These are phyloP conservation scores for Drosophila neotestacea DNA, from an alignment of 2,888 invertebrate genomes.

Conservation along the genomic window DNA sequence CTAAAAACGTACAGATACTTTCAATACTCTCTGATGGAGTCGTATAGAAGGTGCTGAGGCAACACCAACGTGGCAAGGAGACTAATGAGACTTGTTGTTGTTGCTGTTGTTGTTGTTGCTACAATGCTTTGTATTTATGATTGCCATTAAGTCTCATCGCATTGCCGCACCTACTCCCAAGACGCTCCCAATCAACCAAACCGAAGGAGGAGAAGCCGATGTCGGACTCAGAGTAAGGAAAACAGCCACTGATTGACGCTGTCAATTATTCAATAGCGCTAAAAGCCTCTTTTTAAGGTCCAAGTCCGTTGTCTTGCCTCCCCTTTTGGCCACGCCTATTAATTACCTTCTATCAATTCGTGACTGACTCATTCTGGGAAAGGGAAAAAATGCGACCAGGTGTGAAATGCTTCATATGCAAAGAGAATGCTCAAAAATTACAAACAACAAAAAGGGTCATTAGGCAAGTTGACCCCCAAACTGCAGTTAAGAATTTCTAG, in stretches of 20 bases:
- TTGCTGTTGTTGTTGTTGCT: constrained; percentile 19
- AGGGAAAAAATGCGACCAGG: constrained; percentile 10
- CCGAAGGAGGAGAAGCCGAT: neutral
- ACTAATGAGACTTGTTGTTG: constrained; percentile 34
- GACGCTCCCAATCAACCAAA: neutral
- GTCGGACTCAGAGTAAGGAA: neutral
- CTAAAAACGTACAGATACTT: constrained; percentile 16
- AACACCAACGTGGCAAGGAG: constrained; percentile 38
- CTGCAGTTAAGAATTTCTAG: constrained; percentile 6
- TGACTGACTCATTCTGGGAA: constrained; percentile 1
- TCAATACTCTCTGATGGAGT: neutral
- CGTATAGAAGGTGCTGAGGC: constrained; percentile 5
- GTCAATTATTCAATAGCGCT: constrained; percentile 49
- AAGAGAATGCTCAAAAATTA: constrained; percentile 11
- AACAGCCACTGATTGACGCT: constrained; percentile 40
- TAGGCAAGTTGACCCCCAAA: constrained; percentile 10
- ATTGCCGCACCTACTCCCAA: constrained; percentile 32
- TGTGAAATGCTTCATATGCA: constrained; percentile 16
- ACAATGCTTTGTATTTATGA: constrained; percentile 38
- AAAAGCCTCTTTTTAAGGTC: constrained; percentile 36
- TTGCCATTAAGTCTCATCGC: constrained; percentile 38
- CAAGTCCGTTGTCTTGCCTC: constrained; percentile 2
- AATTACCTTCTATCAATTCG: constrained; percentile 8
- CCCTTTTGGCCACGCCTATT: constrained; percentile 19
- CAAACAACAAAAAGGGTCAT: constrained; percentile 14